Percentiles rank a stretch among this genome's conserved stretches.
These are phyloP conservation scores for Trachymyrmex cornetzi DNA, from an alignment of 1,140 invertebrate genomes.

Conservation along the genomic window DNA sequence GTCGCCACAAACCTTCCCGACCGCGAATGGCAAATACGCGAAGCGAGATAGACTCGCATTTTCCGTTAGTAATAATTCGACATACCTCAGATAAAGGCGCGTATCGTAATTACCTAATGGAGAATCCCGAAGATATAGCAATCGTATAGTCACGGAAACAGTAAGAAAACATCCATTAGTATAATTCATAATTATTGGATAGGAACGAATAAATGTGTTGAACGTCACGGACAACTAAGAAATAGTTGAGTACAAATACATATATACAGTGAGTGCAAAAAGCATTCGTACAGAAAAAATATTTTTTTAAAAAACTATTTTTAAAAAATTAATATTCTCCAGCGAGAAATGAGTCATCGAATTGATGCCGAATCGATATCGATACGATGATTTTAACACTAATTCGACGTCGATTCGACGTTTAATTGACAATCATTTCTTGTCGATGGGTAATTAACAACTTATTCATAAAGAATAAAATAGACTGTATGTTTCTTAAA, in stretches of 20 bases:
- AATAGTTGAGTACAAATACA: not conserved
- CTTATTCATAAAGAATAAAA: no score
- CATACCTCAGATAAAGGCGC: conserved; percentile 16
- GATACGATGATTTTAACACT: no score
- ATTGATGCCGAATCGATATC: no score
- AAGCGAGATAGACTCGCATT: not conserved
- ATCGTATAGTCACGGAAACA: not conserved
- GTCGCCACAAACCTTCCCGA: not conserved
- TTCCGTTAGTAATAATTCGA: conserved; percentile 16
- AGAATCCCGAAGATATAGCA: conserved; percentile 20
- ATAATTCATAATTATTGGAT: conserved; percentile 12
- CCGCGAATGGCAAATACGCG: not conserved
- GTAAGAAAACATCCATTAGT: not conserved
- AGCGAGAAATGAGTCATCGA: no score
- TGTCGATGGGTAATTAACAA: no score
- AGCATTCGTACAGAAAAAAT: no score
- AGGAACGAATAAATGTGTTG: not conserved
- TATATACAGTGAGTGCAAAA: no score
- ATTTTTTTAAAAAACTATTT: no score
- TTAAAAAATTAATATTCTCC: no score
- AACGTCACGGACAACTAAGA: not conserved
- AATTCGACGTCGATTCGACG: no score
- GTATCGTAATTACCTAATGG: not conserved
- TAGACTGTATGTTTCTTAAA: no score
- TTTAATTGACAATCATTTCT: no score